These are phyloP conservation scores for Trachymyrmex septentrionalis DNA, from an alignment of 1,140 invertebrate genomes.

Conservation along the genomic window DNA sequence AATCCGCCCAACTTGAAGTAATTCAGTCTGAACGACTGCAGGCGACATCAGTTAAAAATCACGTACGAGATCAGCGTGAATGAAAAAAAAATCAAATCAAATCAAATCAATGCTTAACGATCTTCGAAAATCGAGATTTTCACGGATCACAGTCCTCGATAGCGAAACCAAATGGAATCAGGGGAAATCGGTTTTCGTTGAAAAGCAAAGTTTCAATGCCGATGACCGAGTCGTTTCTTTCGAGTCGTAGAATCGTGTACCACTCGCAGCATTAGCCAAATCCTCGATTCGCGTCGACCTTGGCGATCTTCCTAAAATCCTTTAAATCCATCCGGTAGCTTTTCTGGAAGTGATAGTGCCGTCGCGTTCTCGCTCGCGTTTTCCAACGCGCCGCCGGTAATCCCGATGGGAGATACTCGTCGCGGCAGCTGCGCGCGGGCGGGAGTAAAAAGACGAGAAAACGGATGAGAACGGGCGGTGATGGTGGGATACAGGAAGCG, in stretches of 20 bases:
- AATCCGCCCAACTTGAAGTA: not conserved
- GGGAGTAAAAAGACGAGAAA: slow-evolving; percentile 38
- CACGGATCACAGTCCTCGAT: too few species aligned
- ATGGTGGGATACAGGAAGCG: not conserved
- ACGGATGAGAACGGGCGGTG: slow-evolving; percentile 34
- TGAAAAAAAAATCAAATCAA: not conserved
- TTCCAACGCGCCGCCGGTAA: slow-evolving; percentile 38
- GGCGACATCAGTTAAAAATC: not conserved
- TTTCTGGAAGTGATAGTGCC: slow-evolving; percentile 28
- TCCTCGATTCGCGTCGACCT: slow-evolving; percentile 44
- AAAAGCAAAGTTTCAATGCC: not conserved
- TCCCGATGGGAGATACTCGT: slow-evolving; percentile 60
- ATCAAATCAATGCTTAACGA: not conserved
- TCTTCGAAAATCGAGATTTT: not conserved
- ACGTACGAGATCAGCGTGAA: not conserved
- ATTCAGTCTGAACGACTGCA: slow-evolving; percentile 12
- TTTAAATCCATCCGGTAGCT: slow-evolving; percentile 45
- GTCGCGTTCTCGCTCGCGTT: slow-evolving; percentile 18
- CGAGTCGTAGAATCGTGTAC: not conserved
- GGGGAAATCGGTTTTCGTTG: not conserved
- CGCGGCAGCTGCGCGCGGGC: slow-evolving; percentile 24
- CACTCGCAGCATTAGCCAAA: slow-evolving; percentile 28
- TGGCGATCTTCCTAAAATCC: slow-evolving; percentile 33
- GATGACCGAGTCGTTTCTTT: slow-evolving; percentile 16
- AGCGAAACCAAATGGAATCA: not conserved